These are phyloP conservation scores for Plumapathes pennacea DNA, from an alignment of 92 coral and sea anemone genomes.

Conservation along the genomic window DNA sequence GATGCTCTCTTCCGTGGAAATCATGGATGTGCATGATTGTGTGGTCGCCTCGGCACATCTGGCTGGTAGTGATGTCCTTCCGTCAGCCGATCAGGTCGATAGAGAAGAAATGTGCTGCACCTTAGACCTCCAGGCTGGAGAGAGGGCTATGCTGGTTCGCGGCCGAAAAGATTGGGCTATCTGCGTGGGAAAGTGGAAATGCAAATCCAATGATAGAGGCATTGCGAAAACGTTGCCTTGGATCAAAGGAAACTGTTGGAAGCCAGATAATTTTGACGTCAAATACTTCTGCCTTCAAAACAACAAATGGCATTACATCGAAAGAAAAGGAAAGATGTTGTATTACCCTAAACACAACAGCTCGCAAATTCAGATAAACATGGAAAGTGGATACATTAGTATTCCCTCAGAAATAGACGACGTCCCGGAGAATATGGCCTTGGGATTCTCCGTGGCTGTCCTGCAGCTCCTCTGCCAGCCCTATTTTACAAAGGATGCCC, in stretches of 20 bases:
- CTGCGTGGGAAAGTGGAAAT: conserved; percentile 64
- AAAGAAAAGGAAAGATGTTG: too few species aligned
- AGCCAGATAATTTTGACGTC: too few species aligned
- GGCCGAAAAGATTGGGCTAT: conserved; percentile 56
- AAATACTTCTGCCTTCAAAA: too few species aligned
- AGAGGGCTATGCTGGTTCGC: conserved; percentile 64
- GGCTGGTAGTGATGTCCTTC: conserved; percentile 24
- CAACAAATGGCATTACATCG: too few species aligned
- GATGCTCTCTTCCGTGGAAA: conserved; percentile 57
- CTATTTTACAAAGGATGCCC: conserved; percentile 38
- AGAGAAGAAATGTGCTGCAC: conserved; percentile 20
- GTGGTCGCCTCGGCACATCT: conserved; percentile 56
- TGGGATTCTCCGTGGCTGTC: conserved; percentile 49
- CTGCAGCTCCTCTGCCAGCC: conserved; percentile 65
- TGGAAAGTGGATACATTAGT: conserved; percentile 22
- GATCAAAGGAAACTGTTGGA: too few species aligned
- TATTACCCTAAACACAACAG: conserved; percentile 16
- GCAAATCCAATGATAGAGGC: too few species aligned
- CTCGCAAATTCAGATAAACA: too few species aligned
- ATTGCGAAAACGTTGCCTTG: too few species aligned
- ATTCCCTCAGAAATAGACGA: conserved; percentile 15
- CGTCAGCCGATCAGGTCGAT: conserved; percentile 26
- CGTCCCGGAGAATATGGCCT: conserved; percentile 51
- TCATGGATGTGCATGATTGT: conserved; percentile 25
- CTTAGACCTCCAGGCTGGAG: conserved; percentile 25